A percentile compares a stretch with the other conserved stretches of the same genome.
These are phyloP conservation scores for Galagoides demidoff DNA, from an alignment of 2,797 vertebrate species.

Conservation along the genomic window DNA sequence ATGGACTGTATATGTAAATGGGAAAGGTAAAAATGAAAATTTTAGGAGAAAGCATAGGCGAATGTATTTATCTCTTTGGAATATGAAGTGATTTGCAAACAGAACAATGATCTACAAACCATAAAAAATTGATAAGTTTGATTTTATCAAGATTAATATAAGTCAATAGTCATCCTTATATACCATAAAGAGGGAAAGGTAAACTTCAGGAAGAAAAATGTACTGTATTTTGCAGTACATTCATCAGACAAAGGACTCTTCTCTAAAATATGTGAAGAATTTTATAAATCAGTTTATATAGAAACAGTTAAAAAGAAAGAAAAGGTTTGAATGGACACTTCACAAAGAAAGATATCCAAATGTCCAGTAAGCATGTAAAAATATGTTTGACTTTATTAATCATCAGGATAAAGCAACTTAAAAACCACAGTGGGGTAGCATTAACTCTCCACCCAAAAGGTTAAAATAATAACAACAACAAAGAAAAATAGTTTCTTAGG, in stretches of 20 bases:
- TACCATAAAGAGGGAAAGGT: not conserved
- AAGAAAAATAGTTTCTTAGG: not conserved
- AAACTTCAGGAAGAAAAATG: not conserved
- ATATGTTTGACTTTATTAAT: not conserved
- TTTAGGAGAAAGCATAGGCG: not conserved
- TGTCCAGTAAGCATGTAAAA: not conserved
- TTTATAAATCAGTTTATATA: constrained; percentile 8
- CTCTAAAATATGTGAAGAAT: not conserved
- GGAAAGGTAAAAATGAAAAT: not conserved
- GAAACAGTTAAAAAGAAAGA: not conserved
- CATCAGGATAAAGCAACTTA: not conserved
- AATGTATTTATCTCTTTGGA: not conserved
- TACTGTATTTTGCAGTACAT: not conserved
- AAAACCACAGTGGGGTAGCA: not conserved
- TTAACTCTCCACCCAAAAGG: not conserved
- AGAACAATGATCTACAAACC: not conserved
- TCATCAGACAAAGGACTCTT: not conserved
- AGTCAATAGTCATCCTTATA: not conserved
- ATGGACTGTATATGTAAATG: not conserved
- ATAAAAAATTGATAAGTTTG: not conserved
- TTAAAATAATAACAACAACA: not conserved
- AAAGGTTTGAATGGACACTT: not conserved
- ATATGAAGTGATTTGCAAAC: not conserved
- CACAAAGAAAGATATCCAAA: not conserved
- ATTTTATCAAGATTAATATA: not conserved